Evolutionary conservation across 2,113 vertebrate species (phyloP), one percentile per base, ranked within the genome.

Genomic region (Nicator chloris): DNA sequence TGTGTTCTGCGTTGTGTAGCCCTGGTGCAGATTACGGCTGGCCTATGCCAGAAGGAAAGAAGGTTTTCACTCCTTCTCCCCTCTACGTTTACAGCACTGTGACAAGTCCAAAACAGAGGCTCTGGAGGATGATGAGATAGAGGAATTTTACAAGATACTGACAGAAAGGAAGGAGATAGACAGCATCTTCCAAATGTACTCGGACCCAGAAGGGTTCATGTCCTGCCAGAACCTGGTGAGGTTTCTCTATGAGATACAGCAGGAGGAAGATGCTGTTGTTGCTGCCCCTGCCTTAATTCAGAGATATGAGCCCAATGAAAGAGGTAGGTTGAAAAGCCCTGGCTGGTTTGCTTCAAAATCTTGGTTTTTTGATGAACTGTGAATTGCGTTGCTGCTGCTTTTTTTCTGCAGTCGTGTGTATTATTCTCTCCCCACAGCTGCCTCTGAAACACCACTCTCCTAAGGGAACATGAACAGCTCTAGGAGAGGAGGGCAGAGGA

Each of bases 41-140:
- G 94, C 95, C 17, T 96, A 97, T 97, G 96, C 90, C 78, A 91
- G 85, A 95, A 97, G 92, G 96, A 97, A 97, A 95, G 95, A 92
- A 89, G 90, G 95, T 88, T 96, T 95, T 97, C 93, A 96, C 85
- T 93, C 96, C 96, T 97, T 95, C 96, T 97, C 97, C 96, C 50
- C 96, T 96, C 94, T 97, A 83, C 78, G 81, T 97, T 94, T 90
- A 80, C 96, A 99, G 99, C 97, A 98, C 94, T 99, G 99, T 96
- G 99, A 99, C 97, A 98, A 37, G 70, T 99, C 99, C 84, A 97
- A 98, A 49, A 99, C 99, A 17, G 98, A 98, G 50, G 95, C 98
- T 33, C 94, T 99, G 96, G 99, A 99, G 86, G 99, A 98, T 13
- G 83, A 98, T 1, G 99, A 99, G 98, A 99, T 99, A n/a, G 98